Conservation (phyloP, 1,140 invertebrate species). For the Gryon sp. region DNA sequence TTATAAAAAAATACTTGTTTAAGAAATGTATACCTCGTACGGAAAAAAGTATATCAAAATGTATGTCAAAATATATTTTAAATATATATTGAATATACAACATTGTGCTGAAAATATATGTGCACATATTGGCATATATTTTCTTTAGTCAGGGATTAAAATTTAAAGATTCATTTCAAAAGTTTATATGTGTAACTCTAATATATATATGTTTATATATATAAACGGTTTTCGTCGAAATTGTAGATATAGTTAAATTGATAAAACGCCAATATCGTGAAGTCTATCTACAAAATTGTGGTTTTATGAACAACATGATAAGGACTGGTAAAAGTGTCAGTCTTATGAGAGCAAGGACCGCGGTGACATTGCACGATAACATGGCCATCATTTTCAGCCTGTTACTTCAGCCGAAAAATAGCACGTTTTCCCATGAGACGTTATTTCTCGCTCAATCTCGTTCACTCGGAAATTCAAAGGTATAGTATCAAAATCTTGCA, state of each 20-base stretch:
- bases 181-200: no score
- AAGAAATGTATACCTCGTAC: no score
- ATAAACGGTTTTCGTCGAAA: no score
- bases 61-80: no score
- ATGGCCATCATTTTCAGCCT: conserved; percentile 64
- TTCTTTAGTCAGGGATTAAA: no score
- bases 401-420: conserved; percentile 65
- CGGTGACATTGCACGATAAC: conserved; percentile 65
- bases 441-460: conserved; percentile 61
- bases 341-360: conserved; percentile 63
- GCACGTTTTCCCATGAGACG: conserved; percentile 52
- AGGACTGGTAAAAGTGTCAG: conserved; percentile 53
- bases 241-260: conserved; percentile 28
- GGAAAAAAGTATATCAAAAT: no score
- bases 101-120: no score
- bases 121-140: no score
- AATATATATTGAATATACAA: no score
- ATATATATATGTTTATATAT: no score
- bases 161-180: no score
- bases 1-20: no score
- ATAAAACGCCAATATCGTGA: conserved; percentile 62
- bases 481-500: conserved; percentile 66
- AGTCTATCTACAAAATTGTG: conserved; percentile 61
- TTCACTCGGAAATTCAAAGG: conserved; percentile 62
- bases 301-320: conserved; percentile 52